Conservation (phyloP, 1,140 invertebrate genomes). For the Agrilus planipennis region DNA sequence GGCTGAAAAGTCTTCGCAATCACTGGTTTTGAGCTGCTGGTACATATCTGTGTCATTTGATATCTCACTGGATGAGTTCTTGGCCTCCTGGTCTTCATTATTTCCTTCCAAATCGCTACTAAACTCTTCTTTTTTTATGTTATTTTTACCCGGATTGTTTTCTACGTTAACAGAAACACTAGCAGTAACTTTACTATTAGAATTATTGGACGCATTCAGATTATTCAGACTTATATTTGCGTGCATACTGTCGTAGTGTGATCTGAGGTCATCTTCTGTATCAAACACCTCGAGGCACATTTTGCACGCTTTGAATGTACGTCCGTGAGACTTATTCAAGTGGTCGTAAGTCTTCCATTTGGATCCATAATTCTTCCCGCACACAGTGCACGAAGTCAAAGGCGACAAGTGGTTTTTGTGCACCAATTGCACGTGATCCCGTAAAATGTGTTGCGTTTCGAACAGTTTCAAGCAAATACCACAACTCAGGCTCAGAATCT, state of each 20-base stretch:
- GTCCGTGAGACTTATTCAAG: slow-evolving; percentile 47
- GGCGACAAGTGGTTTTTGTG: slow-evolving; percentile 39
- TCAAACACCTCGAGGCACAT: slow-evolving; percentile 46
- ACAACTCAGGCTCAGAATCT: slow-evolving; percentile 44
- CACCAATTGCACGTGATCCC: slow-evolving; percentile 41
- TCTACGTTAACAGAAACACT: no score
- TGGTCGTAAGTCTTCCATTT: slow-evolving; percentile 51
- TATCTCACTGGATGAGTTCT: slow-evolving; percentile 8
- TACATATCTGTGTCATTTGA: slow-evolving; percentile 10
- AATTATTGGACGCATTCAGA: no score
- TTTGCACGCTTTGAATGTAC: slow-evolving; percentile 46
- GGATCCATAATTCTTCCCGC: slow-evolving; percentile 46
- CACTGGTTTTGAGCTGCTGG: neutral
- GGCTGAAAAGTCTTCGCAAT: neutral
- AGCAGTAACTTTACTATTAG: no score
- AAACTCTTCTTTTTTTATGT: slow-evolving; percentile 6
- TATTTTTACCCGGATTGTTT: slow-evolving; percentile 6
- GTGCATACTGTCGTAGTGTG: slow-evolving; percentile 37
- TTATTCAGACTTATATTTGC: slow-evolving; percentile 13
- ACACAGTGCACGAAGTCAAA: slow-evolving; percentile 45
- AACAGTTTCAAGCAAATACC: slow-evolving; percentile 46
- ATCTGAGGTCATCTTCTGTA: slow-evolving; percentile 37
- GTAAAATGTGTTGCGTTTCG: slow-evolving; percentile 43
- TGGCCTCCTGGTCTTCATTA: slow-evolving; percentile 9
- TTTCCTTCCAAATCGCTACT: slow-evolving; percentile 7